A percentile compares a stretch with the other conserved stretches of the same genome.
Evolutionary conservation across 2,797 vertebrate species (phyloP).

Genomic region (Alfaro cultratus): DNA sequence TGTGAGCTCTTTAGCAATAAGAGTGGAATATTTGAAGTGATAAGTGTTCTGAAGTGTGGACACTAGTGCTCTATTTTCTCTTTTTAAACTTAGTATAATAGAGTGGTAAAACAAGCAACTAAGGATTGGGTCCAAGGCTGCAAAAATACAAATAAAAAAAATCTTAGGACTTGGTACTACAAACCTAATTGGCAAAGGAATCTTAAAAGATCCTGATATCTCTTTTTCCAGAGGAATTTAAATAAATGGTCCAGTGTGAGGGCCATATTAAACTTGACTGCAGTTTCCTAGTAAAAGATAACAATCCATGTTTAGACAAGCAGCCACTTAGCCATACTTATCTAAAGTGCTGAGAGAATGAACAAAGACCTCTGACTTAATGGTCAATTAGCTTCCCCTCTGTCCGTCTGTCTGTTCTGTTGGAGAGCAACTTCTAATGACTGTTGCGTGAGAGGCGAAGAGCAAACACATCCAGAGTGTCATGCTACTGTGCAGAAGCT

Average conservation of each 20-base stretch:
- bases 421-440: slow-evolving; percentile 38
- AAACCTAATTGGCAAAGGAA: not conserved
- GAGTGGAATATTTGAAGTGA: too few relatives aligned
- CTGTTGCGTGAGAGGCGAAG: slow-evolving; percentile 63
- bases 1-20: not conserved
- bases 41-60: slow-evolving; percentile 3
- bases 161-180: not conserved
- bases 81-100: not conserved
- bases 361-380: slow-evolving; percentile 73
- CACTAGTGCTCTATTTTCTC: not conserved
- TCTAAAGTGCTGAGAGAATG: slow-evolving; percentile 68
- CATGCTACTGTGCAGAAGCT: slow-evolving; percentile 29
- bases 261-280: slow-evolving; percentile 42
- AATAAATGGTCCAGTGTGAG: slow-evolving; percentile 35
- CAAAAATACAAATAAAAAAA: not conserved
- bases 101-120: not conserved
- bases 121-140: not conserved
- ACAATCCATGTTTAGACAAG: slow-evolving; percentile 74
- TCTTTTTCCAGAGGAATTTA: slow-evolving; percentile 20
- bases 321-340: slow-evolving; percentile 71
- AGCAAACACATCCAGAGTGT: slow-evolving; percentile 63
- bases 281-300: slow-evolving; percentile 67
- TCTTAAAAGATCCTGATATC: not conserved
- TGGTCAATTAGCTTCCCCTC: slow-evolving; percentile 67
- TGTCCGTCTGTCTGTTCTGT: slow-evolving; percentile 41